A percentile compares a stretch with the other conserved stretches of the same genome.
Conservation (phyloP, 2,113 vertebrate species). For the Galbula dea region DNA sequence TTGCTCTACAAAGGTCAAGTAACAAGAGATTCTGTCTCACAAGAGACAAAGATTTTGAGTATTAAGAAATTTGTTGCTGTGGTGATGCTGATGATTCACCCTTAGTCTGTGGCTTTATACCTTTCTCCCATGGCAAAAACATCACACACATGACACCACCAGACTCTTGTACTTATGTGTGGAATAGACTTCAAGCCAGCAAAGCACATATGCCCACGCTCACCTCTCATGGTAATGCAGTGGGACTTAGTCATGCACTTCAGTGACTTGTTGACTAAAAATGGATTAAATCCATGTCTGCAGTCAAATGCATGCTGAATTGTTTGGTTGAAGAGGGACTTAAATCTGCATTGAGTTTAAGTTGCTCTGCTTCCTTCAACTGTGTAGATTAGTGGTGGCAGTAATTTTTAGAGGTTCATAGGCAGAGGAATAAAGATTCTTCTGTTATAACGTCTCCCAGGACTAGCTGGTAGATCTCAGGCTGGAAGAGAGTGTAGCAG, state of each 20-base stretch:
- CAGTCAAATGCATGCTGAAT: neutral
- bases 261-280: neutral
- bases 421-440: neutral
- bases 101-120: neutral
- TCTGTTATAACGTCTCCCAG: neutral
- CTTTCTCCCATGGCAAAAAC: neutral
- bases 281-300: neutral
- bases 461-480: neutral
- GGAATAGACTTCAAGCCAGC: neutral
- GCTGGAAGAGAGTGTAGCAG: neutral
- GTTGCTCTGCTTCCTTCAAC: neutral
- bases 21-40: neutral
- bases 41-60: neutral
- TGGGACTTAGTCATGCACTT: neutral
- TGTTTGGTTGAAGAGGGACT: neutral
- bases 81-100: slow-evolving; percentile 34
- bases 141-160: neutral
- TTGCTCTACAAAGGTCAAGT: accelerated
- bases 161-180: neutral
- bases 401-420: neutral
- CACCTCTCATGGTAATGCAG: neutral
- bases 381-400: neutral
- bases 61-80: slow-evolving; percentile 19
- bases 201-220: neutral
- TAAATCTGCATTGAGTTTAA: neutral